Conservation (phyloP, 2,113 vertebrate genomes). For the Tor tambroides region DNA sequence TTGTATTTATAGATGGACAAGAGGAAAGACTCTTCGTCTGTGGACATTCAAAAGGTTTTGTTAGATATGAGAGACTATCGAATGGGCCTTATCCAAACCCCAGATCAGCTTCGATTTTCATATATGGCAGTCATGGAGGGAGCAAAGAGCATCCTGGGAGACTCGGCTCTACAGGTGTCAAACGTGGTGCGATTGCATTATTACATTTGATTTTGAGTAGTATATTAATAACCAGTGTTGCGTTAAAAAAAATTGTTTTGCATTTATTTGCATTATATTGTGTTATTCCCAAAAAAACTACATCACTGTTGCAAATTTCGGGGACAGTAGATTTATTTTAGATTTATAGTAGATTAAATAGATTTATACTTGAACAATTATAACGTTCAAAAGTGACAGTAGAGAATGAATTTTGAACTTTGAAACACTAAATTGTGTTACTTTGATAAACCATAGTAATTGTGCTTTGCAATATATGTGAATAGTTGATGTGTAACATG, state of each 20-base stretch:
- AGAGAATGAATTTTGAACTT: too few species aligned
- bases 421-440: too few species aligned
- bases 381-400: too few species aligned
- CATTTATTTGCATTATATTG: background rate
- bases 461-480: too few species aligned
- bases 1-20: conserved; percentile 83
- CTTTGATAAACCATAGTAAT: too few species aligned
- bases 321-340: background rate
- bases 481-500: background rate
- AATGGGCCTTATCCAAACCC: conserved; percentile 98
- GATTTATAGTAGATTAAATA: background rate
- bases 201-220: background rate
- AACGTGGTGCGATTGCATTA: background rate
- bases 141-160: conserved; percentile 83
- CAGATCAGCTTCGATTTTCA: conserved; percentile 97
- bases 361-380: too few species aligned
- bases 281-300: background rate
- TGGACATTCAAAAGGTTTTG: conserved; percentile 93
- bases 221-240: background rate
- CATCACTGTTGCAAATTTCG: background rate
- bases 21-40: conserved; percentile 79
- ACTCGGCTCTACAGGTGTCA: conserved; percentile 83
- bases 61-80: conserved; percentile 93
- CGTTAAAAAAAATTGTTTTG: background rate
- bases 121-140: conserved; percentile 98